A percentile compares a stretch with the other conserved stretches of the same genome.
Conservation (phyloP, 2,113 vertebrate genomes). For the Ia io region DNA sequence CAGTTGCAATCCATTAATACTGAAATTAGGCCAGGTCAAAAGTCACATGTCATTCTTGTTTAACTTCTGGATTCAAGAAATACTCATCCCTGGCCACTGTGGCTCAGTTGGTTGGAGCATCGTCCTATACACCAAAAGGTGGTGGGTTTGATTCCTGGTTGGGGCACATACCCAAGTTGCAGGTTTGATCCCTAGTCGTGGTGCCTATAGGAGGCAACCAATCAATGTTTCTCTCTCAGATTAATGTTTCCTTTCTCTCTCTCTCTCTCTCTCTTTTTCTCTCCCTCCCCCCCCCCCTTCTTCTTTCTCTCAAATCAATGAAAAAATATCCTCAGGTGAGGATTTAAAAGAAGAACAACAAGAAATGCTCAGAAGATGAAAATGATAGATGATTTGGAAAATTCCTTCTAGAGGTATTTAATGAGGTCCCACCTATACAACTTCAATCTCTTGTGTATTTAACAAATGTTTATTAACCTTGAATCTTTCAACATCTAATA, state of each 20-base stretch:
- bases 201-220: too few relatives aligned
- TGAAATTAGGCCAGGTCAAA: background rate
- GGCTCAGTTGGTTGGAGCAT: background rate
- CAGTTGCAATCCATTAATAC: background rate
- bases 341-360: background rate
- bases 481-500: background rate
- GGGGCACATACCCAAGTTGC: too few relatives aligned
- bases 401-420: background rate
- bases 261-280: background rate
- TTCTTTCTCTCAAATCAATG: too few relatives aligned
- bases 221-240: too few relatives aligned
- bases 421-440: background rate
- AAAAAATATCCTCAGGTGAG: too few relatives aligned
- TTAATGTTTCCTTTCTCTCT: background rate
- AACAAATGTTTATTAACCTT: background rate
- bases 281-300: too few relatives aligned
- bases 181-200: too few relatives aligned
- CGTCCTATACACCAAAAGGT: background rate
- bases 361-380: slow-evolving; percentile 10
- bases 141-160: too few relatives aligned
- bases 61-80: slow-evolving; percentile 14
- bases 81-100: background rate
- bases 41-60: background rate
- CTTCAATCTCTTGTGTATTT: background rate
- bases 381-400: background rate